These are phyloP conservation scores for Colletes gigas DNA, from an alignment of 1,140 invertebrate species.

Conservation along the genomic window DNA sequence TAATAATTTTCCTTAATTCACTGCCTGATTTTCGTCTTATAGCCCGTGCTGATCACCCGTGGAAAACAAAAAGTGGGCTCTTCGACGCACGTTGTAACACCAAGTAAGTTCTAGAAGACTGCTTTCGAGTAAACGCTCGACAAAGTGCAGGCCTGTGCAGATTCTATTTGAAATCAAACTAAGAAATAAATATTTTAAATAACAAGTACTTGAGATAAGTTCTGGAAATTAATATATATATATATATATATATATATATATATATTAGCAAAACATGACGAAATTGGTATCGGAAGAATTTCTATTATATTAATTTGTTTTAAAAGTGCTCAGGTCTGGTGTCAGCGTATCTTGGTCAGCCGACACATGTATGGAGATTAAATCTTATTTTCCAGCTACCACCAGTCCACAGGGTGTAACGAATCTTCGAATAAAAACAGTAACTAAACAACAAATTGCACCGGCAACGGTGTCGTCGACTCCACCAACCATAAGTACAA, in stretches of 20 bases:
- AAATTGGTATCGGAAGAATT: too few relatives aligned
- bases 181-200: too few relatives aligned
- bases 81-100: conserved; percentile 63
- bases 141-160: neutral
- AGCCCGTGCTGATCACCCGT: conserved; percentile 40
- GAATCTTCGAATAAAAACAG: conserved; percentile 73
- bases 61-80: conserved; percentile 46
- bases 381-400: conserved; percentile 54
- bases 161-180: too few relatives aligned
- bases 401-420: conserved; percentile 65
- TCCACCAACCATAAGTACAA: neutral
- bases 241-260: too few relatives aligned
- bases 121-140: neutral
- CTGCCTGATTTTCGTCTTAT: conserved; percentile 17
- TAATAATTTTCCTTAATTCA: neutral
- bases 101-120: conserved; percentile 56
- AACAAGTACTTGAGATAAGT: too few relatives aligned
- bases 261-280: too few relatives aligned
- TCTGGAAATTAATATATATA: too few relatives aligned
- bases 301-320: too few relatives aligned
- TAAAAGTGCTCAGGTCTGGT: too few relatives aligned
- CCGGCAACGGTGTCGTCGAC: conserved; percentile 43
- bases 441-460: conserved; percentile 53
- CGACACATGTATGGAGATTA: neutral
- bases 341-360: neutral